These are phyloP conservation scores for Lobophora halterata DNA, from an alignment of 2,888 invertebrate genomes.

Conservation along the genomic window DNA sequence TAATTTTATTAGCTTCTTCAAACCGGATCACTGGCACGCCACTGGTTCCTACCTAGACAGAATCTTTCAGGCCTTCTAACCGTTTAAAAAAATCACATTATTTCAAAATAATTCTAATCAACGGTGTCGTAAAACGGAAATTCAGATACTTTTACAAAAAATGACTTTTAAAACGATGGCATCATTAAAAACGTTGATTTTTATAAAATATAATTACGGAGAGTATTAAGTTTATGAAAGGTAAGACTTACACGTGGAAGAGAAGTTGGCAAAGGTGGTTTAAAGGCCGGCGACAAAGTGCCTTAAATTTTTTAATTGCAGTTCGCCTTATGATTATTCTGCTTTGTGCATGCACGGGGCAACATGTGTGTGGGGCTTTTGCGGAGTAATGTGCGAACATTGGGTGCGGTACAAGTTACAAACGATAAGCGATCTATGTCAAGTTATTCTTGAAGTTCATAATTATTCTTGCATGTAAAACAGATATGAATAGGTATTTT, in stretches of 20 bases:
- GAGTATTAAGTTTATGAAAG: constrained; percentile 36
- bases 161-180: constrained; percentile 29
- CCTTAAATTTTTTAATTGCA: constrained; percentile 80
- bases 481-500: too few relatives aligned
- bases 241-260: constrained; percentile 47
- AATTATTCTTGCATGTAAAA: too few relatives aligned
- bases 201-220: constrained; percentile 26
- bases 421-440: constrained; percentile 23
- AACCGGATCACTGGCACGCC: too few relatives aligned
- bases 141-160: constrained; percentile 14
- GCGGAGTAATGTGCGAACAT: constrained; percentile 51
- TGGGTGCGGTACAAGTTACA: constrained; percentile 26
- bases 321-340: constrained; percentile 70
- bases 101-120: constrained; percentile 10
- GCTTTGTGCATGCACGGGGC: constrained; percentile 74
- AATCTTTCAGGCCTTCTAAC: too few relatives aligned
- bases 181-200: constrained; percentile 34
- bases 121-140: constrained; percentile 1
- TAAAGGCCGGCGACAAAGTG: constrained; percentile 68
- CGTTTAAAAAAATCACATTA: too few relatives aligned
- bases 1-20: too few relatives aligned
- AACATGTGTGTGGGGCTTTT: constrained; percentile 63
- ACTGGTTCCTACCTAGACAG: too few relatives aligned
- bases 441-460: background rate
- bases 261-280: constrained; percentile 50